These are phyloP conservation scores for Mesochorus sp. DNA, from an alignment of 2,888 invertebrate genomes.

Conservation along the genomic window DNA sequence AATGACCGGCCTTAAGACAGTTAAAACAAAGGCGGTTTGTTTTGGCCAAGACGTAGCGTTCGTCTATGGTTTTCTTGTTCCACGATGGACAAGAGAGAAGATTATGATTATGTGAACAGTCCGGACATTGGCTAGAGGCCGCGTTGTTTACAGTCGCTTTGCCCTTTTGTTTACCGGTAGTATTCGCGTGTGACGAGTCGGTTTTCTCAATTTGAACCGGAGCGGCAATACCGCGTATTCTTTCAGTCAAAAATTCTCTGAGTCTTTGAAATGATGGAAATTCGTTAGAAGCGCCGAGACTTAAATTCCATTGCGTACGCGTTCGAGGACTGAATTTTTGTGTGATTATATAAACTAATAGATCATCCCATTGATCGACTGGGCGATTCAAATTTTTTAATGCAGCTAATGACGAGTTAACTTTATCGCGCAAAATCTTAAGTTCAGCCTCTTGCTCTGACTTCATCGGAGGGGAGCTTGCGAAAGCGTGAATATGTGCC, in stretches of 20 bases:
- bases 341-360: constrained; percentile 17
- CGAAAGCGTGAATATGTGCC: constrained; percentile 16
- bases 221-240: neutral
- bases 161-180: neutral
- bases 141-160: constrained; percentile 11
- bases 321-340: constrained; percentile 12
- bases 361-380: constrained; percentile 30
- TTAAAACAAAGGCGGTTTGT: constrained; percentile 42
- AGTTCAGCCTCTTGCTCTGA: constrained; percentile 2
- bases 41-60: constrained; percentile 24
- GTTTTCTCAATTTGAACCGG: neutral
- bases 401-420: neutral
- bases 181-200: neutral
- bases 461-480: constrained; percentile 3
- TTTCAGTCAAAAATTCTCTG: constrained; percentile 1
- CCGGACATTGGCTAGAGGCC: neutral
- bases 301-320: neutral
- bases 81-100: neutral
- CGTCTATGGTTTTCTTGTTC: no score
- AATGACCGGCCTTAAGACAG: constrained; percentile 46
- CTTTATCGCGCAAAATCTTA: constrained; percentile 20
- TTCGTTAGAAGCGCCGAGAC: neutral
- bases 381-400: constrained; percentile 37
- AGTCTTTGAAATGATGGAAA: neutral
- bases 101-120: neutral